Evolutionary conservation across 2,797 vertebrate species (phyloP), one percentile per base, ranked within the genome.

Genomic region (Acomys russatus): DNA sequence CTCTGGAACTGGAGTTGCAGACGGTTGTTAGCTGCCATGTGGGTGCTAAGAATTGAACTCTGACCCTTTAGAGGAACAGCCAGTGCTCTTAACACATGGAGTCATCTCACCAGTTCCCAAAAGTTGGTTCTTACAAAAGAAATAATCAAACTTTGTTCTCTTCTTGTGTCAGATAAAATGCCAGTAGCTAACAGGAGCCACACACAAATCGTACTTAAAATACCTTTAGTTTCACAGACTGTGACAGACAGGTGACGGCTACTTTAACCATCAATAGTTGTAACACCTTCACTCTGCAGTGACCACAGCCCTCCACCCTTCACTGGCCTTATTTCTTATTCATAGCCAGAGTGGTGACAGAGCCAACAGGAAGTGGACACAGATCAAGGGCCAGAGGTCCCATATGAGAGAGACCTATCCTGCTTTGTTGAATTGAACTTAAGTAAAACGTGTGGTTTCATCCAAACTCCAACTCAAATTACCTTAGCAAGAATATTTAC

Each of bases 161-260:
- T 63, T 70, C 28, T 35, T 63, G 76, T 92, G 68, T 35, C 61
- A 84, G 59, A 87, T 87, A 91, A 90, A 90, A 94, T 84, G 25
- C 88, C 92, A 90, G 59, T 74, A 82, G 85, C 85, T 95, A 9
- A 3, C 9, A 90, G 78, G 7, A n/a, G 15, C 74, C 11, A 23
- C 18, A 20, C 51, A 92, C 54, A 95, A 61, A 64, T 93, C 59
- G 20, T 33, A 91, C 64, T 94, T 94, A 83, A 88, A 96, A 76
- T 95, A 92, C 68, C 84, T 90, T 89, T 91, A 79, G 90, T 94
- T 94, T 94, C 35, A 70, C 18, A 38, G 38, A 78, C 63, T 88
- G 61, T 73, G 78, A 92, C 85, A 90, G 33, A 86, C 44, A 90
- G 68, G 86, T 76, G 92, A 63, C 86, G 78, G 68, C 49, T 64